Conservation (phyloP, 35 echinoderm and acorn worm genomes). For the Heliocidaris erythrogramma region DNA sequence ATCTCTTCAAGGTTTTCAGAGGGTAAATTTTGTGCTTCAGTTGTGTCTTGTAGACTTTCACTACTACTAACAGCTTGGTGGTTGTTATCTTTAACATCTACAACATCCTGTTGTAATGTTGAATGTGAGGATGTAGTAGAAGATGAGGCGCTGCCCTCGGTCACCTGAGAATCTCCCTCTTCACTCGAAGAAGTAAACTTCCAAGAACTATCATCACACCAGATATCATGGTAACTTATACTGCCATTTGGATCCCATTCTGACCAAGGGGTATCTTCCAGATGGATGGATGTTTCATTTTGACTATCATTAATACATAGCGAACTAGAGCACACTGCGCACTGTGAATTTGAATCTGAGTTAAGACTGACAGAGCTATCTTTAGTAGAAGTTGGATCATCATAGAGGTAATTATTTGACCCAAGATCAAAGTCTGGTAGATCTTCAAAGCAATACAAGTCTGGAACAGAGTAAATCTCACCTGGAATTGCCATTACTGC, state of each 20-base stretch:
- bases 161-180: neutral
- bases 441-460: slow-evolving; percentile 41
- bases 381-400: slow-evolving; percentile 8
- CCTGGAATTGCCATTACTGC: neutral
- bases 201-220: slow-evolving; percentile 28
- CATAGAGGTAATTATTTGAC: neutral
- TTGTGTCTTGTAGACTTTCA: neutral
- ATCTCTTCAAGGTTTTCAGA: neutral
- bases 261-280: neutral
- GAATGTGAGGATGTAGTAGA: neutral
- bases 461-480: slow-evolving; percentile 29
- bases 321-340: neutral
- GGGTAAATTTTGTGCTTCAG: neutral
- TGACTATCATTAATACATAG: neutral
- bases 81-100: neutral
- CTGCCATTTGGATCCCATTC: neutral
- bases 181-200: neutral
- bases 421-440: neutral
- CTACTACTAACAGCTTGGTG: neutral
- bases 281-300: neutral
- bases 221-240: slow-evolving; percentile 20
- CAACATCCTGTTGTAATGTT: neutral
- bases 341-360: neutral
- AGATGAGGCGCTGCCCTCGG: neutral
- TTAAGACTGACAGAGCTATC: neutral